Evolutionary conservation across 2,888 invertebrate genomes (phyloP), one percentile per base, ranked within the genome.

Genomic region (Agrochola macilenta): DNA sequence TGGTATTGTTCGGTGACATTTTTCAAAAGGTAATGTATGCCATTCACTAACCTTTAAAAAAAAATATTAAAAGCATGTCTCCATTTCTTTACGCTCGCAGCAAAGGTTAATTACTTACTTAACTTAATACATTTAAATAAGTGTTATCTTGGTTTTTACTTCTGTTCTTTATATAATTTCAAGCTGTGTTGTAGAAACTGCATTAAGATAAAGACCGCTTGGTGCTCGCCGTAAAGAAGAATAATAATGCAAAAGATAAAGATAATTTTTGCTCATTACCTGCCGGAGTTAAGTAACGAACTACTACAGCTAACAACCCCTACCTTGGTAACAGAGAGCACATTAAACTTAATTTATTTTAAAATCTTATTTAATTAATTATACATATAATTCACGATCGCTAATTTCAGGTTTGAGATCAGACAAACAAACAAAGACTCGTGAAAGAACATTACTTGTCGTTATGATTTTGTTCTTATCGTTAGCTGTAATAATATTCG

Each of bases 121-220:
- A 46, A 77, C 35, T 52, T 3, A 8, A 64, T 69, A 39, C 14
- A 64, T 52, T 64, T 35, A 78, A 30, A 78, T 54, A 83, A 35
- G 46, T 61, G 14, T 58, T 77, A 77, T 83, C 64, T 79, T 58
- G 7, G 23, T 58, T 58, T 74, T 49, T 65, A 35, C 14, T 43
- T 52, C 23, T 52, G 26, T 57, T 64, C 54, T 68, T 64, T 65
- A 46, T 57, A 61, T n/a, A 65, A 82, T 57, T 69, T 26, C 26
- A 70, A 70, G 84, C 64, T 79, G 70, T 83, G 57, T 80, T 79
- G 49, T 81, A 43, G 60, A 84, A 83, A 66, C 54, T 88, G 83
- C 83, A 89, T 90, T 89, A 89, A 88, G 87, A 89, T 90, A 84
- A 78, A 79, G 46, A 80, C 90, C 85, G 54, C 80, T 69, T 35